Evolutionary conservation across 1,140 invertebrate species (phyloP), one percentile per base, ranked within the genome.

Genomic region (Babylonia areolata): DNA sequence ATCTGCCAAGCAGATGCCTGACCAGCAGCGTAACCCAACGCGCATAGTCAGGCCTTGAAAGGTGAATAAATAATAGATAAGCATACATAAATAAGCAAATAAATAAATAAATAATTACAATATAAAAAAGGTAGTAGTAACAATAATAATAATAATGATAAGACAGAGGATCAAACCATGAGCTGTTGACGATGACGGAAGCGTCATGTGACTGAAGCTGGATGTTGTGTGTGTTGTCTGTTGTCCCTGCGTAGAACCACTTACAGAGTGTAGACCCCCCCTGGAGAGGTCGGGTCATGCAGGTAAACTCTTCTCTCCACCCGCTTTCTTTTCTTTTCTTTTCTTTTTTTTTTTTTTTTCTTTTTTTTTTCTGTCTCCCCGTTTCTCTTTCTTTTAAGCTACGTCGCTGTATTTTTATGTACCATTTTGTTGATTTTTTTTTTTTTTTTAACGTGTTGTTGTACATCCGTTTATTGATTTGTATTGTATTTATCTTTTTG

Each of bases 211-310:
- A n/a, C n/a, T n/a, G n/a, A n/a, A n/a, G n/a, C n/a, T n/a, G 58
- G 58, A 23, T n/a, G 58, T 64, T 64, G 58, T 64, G 58, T 64
- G 58, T 64, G 58, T 54, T 80, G 42, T 80, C 39, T 73, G 71
- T 73, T 73, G 20, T 37, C 9, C 15, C 2, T n/a, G n/a, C n/a
- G 42, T 88, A 91, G 90, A 88, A 84, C 51, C 87, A 90, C 86
- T 85, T 89, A 64, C 90, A 91, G 82, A 88, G 90, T 54, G 87
- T 91, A 78, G 90, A 90, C 85, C 86, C 89, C 35, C 90, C 89
- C 20, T 88, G 88, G 86, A 88, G 87, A 73, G 64, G 88, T 86
- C 87, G 90, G 82, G 86, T 91, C 20, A 87, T 90, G 35, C 81
- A 91, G 90, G 90, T 92, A 89, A 89, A n/a, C 3, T 78, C 11